A percentile compares a stretch with the other conserved stretches of the same genome.
These are phyloP conservation scores for Nomada ferruginata DNA, from an alignment of 2,888 invertebrate genomes.

Conservation along the genomic window DNA sequence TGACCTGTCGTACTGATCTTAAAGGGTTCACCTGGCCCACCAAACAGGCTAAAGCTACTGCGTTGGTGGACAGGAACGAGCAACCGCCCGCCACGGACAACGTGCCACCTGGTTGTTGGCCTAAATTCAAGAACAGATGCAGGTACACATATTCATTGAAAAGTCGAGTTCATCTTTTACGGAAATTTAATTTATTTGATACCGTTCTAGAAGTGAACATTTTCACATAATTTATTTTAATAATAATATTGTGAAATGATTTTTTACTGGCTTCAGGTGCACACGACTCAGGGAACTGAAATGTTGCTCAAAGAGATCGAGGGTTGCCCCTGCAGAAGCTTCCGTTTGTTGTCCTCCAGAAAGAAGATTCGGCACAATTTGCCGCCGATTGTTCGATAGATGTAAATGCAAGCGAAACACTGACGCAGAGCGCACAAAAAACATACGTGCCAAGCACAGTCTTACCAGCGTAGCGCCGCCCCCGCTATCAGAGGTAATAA, in stretches of 20 bases:
- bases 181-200: background rate
- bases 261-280: constrained; percentile 60
- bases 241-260: background rate
- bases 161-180: background rate
- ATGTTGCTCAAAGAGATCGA: constrained; percentile 73
- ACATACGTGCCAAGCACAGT: constrained; percentile 82
- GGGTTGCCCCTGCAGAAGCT: constrained; percentile 77
- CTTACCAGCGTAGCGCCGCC: constrained; percentile 82
- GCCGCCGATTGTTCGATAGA: constrained; percentile 73
- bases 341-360: constrained; percentile 79
- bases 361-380: constrained; percentile 77
- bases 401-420: constrained; percentile 69
- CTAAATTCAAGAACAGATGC: constrained; percentile 78
- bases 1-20: constrained; percentile 78
- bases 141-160: constrained; percentile 67
- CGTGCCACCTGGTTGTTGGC: constrained; percentile 72
- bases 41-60: constrained; percentile 59
- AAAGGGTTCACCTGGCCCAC: constrained; percentile 78
- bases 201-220: background rate
- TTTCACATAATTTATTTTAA: background rate
- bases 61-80: constrained; percentile 28
- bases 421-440: constrained; percentile 75
- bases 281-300: constrained; percentile 71
- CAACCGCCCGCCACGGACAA: constrained; percentile 16
- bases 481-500: constrained; percentile 81